These are phyloP conservation scores for Heliconius erato DNA, from an alignment of 2,888 invertebrate species.

Conservation along the genomic window DNA sequence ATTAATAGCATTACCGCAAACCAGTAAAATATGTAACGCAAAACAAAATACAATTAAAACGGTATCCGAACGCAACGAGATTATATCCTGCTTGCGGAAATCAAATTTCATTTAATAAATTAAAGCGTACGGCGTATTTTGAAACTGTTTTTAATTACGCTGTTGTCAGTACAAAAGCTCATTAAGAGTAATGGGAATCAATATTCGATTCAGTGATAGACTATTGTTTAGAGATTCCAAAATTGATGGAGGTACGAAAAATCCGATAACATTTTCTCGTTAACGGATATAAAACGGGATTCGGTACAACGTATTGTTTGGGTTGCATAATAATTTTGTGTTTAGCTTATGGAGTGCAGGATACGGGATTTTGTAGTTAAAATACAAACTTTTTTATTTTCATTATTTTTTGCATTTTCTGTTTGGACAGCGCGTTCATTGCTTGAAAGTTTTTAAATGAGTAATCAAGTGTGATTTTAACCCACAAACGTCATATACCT, in stretches of 20 bases:
- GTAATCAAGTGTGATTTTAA: background rate
- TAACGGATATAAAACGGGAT: conserved; percentile 27
- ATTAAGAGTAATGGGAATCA: conserved; percentile 50
- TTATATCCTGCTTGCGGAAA: conserved; percentile 44
- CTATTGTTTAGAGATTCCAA: conserved; percentile 51
- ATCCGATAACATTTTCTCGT: conserved; percentile 30
- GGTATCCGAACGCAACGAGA: conserved; percentile 40
- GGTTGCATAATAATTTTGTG: conserved; percentile 24
- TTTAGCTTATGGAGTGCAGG: conserved; percentile 7
- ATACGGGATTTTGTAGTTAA: background rate
- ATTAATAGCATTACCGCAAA: conserved; percentile 17
- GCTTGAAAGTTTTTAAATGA: background rate
- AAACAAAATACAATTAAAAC: conserved; percentile 41
- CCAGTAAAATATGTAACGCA: conserved; percentile 29
- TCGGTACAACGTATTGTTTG: conserved; percentile 22
- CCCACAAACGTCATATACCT: background rate
- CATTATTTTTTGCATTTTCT: background rate
- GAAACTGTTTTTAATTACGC: conserved; percentile 50
- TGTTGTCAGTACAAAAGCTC: conserved; percentile 47
- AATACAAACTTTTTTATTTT: background rate
- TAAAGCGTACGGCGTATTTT: conserved; percentile 42
- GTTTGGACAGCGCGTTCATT: too few species aligned
- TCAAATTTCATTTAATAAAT: conserved; percentile 48
- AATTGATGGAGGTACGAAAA: conserved; percentile 35
- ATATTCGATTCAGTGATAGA: conserved; percentile 51